Evolutionary conservation across 1,140 invertebrate species (phyloP).

Genomic region (Bicyclus anynana): DNA sequence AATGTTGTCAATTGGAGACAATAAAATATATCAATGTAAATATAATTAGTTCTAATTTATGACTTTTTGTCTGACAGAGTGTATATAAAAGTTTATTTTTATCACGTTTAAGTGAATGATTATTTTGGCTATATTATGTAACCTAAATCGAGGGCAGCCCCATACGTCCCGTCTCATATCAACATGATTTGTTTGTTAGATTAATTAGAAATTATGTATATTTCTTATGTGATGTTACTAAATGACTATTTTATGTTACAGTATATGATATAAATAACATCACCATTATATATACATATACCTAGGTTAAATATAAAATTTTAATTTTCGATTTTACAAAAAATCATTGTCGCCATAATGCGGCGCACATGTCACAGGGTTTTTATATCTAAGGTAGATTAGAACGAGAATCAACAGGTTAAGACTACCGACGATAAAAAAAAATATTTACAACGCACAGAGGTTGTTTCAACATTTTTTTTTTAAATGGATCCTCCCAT

Average conservation of each 20-base stretch:
- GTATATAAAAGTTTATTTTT: slow-evolving; percentile 44
- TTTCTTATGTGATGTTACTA: slow-evolving; percentile 31
- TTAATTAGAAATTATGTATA: slow-evolving; percentile 37
- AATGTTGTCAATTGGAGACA: slow-evolving; percentile 55
- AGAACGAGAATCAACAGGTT: slow-evolving; percentile 48
- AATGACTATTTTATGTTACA: slow-evolving; percentile 23
- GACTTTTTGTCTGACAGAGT: slow-evolving; percentile 32
- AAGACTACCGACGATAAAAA: slow-evolving; percentile 2
- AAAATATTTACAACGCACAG: background rate
- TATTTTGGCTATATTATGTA: slow-evolving; percentile 23
- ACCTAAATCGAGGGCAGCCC: slow-evolving; percentile 14
- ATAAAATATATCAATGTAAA: slow-evolving; percentile 72
- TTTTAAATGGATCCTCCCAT: background rate
- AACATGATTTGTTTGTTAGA: slow-evolving; percentile 41
- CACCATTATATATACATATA: background rate
- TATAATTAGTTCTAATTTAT: slow-evolving; percentile 65
- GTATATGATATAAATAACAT: slow-evolving; percentile 8
- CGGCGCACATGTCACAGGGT: slow-evolving; percentile 62
- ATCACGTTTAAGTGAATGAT: slow-evolving; percentile 31
- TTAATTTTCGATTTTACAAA: slow-evolving; percentile 15
- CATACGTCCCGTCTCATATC: slow-evolving; percentile 45
- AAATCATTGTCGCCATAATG: slow-evolving; percentile 24
- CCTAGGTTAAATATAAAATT: slow-evolving; percentile 6
- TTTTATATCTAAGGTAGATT: slow-evolving; percentile 72
- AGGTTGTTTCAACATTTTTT: background rate